Base-by-base conservation (phyloP, 1,140 invertebrate species). In the Pseudomyrmex cubaensis region DNA sequence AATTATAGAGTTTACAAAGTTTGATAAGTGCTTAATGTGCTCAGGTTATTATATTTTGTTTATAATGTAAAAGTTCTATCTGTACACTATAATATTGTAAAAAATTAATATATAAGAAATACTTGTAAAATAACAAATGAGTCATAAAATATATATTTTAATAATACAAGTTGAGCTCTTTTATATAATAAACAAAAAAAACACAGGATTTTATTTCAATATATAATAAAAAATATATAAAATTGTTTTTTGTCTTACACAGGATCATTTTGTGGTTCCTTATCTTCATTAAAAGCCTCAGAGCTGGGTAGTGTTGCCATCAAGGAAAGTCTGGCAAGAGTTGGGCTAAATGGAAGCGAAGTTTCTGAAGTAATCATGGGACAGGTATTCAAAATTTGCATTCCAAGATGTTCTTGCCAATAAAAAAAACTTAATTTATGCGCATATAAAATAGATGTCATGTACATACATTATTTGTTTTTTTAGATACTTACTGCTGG, bases 351-450 rank as follows among this genome's bases (percentile, higher is more conserved):
- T 72, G 93, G 95, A 12, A 92, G 95, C 50, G 96, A 97, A 92
- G 96, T 98, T 44, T 96, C 96, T 61, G 97, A 98, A 95, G 97
- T 98, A n/a, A 97, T 98, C 84, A 92, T 98, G 88, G 98, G 98
- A 46, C 98, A 98, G 94, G 97, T 98, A 94, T 94, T 89, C 84
- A 77, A 64, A 83, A 77, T 59, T 84, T 57, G 83, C 54, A 70
- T 13, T 10, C 35, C 35, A 35, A 35, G 4, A 35, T 35, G 35
- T 35, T 35, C 0, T 35, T 35, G 0, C 35, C 35, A 35, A 35
- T 35, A 35, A 35, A 7, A 7, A 35, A 72, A 67, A n/a, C 22
- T 57, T 56, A 46, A 74, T 62, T 44, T 54, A 35, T 35, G 25
- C 12, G 17, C 0, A 56, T 35, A 1, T 61, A 1, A 20, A 46